Conservation (phyloP, 2,888 invertebrate genomes). For the Meliscaeva auricollis region DNA sequence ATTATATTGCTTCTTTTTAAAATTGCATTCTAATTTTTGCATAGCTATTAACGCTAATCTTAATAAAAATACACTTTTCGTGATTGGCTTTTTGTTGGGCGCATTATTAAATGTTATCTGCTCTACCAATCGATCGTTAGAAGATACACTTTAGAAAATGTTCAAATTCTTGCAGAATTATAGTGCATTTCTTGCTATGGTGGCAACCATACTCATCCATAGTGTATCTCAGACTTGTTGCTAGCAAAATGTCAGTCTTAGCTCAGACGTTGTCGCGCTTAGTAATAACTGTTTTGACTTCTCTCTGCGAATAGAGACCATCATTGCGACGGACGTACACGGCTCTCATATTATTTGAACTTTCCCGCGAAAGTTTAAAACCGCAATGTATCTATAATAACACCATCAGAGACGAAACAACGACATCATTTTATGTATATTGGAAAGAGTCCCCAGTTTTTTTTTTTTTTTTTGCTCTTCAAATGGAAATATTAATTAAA, state of each 20-base stretch:
- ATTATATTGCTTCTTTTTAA: no score
- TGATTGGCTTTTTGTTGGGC: no score
- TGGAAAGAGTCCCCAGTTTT: neutral
- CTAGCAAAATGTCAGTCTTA: slow-evolving; percentile 57
- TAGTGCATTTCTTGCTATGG: no score
- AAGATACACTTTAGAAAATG: no score
- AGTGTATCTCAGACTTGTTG: slow-evolving; percentile 38
- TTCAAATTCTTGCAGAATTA: no score
- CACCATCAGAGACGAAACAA: neutral
- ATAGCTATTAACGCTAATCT: no score
- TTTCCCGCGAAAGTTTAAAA: slow-evolving; percentile 12
- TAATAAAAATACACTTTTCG: no score
- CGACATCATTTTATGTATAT: neutral
- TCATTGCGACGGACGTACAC: neutral
- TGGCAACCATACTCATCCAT: neutral
- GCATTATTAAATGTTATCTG: no score
- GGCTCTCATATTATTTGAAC: slow-evolving; percentile 2
- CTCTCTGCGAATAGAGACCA: neutral
- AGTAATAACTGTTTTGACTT: slow-evolving; percentile 13
- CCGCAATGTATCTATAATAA: slow-evolving; percentile 15
- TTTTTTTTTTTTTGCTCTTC: no score
- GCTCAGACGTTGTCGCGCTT: slow-evolving; percentile 57
- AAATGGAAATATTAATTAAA: slow-evolving; percentile 27
- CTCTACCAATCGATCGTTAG: no score
- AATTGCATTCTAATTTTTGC: no score